Evolutionary conservation across 2,797 vertebrate species (phyloP), one percentile per base, ranked within the genome.

Genomic region (Sarcoramphus papa): DNA sequence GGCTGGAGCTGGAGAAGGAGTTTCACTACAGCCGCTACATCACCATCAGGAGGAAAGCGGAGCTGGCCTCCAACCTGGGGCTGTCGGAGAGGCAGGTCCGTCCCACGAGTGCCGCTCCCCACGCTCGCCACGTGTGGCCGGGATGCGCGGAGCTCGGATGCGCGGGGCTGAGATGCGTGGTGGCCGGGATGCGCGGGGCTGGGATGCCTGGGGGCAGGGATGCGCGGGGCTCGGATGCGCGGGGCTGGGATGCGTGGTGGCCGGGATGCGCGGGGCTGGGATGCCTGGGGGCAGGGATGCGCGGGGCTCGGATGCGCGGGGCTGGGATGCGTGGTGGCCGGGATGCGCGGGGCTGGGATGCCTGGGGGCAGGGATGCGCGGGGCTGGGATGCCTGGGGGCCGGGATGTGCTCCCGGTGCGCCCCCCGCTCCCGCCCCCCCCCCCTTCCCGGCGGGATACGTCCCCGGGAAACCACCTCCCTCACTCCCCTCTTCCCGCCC

Each of bases 1-100:
- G 99, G 60, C 98, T 99, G 97, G 99, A 99, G 97, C 98, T 99
- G 95, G 99, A 99, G 98, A 99, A 99, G 89, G 99, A 99, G 96
- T 99, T 99, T 85, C 99, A 99, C 96, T 99, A 98, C 92, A 99
- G 99, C 96, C 98, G 98, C 83, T 99, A 99, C 93, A 99, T 99
- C 98, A 99, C 99, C 92, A 99, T 99, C 97, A 96, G 98, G 84
- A 98, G 98, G 96, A 98, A 98, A 90, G 97, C 98, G 0, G 98
- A 98, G 91, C 98, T 98, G 88, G 98, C 98, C 3, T 97, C 97
- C 85, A 98, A 93, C 6, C 96, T 98, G 97, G 98, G 98, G 74
- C 98, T 98, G 60, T 98, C 98, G 3, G 98, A 98, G 94, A 98
- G 98, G 82, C 98, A 98, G 98, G 98, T 98, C 91, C 63, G 98